phyloP scores from a whole-genome alignment of 2,888 invertebrate species.

The Macrophya annulata region DNA sequence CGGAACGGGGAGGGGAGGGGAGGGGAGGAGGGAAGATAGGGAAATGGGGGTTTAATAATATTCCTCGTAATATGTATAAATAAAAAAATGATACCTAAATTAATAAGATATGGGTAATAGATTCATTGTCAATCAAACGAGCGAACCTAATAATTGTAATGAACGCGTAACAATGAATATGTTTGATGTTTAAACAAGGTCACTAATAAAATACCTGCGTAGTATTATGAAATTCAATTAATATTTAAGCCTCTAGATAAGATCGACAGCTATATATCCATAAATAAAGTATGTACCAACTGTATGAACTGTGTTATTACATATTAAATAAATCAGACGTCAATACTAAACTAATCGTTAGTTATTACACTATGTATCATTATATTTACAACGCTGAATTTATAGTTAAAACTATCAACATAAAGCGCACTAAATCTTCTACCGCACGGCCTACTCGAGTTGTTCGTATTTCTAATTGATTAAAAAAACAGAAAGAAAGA shows the following conservation, averaged over 20 bases:
- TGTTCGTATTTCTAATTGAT: background rate
- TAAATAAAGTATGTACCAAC: constrained; percentile 33
- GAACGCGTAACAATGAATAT: background rate
- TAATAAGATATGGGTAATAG: background rate
- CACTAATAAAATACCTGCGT: background rate
- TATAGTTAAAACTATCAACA: background rate
- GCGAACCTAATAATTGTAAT: background rate
- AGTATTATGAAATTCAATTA: background rate
- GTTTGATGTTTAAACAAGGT: background rate
- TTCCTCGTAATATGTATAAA: constrained; percentile 29
- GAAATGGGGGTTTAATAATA: too few relatives aligned
- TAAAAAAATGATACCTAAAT: constrained; percentile 26
- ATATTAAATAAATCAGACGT: constrained; percentile 33
- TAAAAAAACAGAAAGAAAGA: background rate
- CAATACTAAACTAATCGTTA: constrained; percentile 30
- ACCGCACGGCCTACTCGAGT: background rate
- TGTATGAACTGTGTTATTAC: background rate
- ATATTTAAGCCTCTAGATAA: background rate
- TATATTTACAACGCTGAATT: constrained; percentile 40
- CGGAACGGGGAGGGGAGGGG: too few relatives aligned
- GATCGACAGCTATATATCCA: background rate
- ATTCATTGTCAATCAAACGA: background rate
- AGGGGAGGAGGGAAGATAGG: background rate
- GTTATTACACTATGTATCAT: constrained; percentile 29
- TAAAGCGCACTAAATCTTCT: background rate